Evolutionary conservation across 2,888 invertebrate genomes (phyloP), one percentile per base, ranked within the genome.

Genomic region (Anagyrus pseudococci): DNA sequence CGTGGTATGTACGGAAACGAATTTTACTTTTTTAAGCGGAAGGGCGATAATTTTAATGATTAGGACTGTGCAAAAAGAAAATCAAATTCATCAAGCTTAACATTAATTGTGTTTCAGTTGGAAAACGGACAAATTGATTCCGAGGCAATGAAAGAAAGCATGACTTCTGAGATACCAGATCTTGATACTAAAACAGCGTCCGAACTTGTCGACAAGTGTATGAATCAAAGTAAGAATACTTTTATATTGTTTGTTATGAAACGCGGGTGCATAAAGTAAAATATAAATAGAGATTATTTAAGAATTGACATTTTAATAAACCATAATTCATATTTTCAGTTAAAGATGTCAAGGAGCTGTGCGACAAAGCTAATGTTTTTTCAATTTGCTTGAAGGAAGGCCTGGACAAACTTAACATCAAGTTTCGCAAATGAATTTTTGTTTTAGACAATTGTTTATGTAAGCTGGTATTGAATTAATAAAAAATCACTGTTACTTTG

Each of bases 1-100:
- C 15, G 8, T 53, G 15, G 59, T 59, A 59, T 13, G 59, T 46
- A 37, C n/a, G n/a, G n/a, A n/a, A n/a, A n/a, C n/a, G n/a, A n/a
- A n/a, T n/a, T n/a, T n/a, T n/a, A n/a, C n/a, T n/a, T n/a, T n/a
- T n/a, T n/a, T n/a, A n/a, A n/a, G n/a, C n/a, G n/a, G n/a, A n/a
- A n/a, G n/a, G n/a, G n/a, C n/a, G n/a, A n/a, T n/a, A n/a, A n/a
- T 41, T 41, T 8, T 41, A 15, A 41, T 41, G 17, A 6, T 44
- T 17, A 13, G 20, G 2, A 20, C 2, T 13, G 13, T 20, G 22
- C 1, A 44, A 20, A 41, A 22, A 44, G 13, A 20, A 19, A 10
- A 20, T 44, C 22, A 44, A 3, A 1, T 20, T 44, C 6, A 20
- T 20, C 29, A 44, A 2, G 3, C 20, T 20, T 17, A 20, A 29